A percentile compares a stretch with the other conserved stretches of the same genome.
Evolutionary conservation across 1,140 invertebrate species (phyloP).

Genomic region (Hycleus cichorii): DNA sequence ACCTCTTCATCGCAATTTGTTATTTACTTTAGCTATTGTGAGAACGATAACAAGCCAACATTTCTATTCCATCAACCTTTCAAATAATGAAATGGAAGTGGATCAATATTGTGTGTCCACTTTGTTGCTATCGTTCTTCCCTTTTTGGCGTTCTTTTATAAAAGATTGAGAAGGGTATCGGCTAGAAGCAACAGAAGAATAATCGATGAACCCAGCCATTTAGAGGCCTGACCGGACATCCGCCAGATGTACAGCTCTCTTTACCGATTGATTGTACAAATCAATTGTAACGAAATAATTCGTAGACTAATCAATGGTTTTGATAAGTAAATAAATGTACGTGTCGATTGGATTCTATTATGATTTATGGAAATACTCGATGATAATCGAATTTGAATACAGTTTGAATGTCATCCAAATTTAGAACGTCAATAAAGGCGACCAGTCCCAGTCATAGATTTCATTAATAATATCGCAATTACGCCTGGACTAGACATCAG

Average conservation of each 20-base stretch:
- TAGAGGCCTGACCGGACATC: conserved; percentile 17
- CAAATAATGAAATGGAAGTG: no score
- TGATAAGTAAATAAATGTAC: no score
- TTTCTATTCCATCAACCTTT: no score
- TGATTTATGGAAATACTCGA: no score
- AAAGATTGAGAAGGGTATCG: conserved; percentile 8
- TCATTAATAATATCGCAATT: no score
- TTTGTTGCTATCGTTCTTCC: no score
- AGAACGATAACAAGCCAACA: conserved; percentile 7
- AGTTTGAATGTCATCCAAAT: no score
- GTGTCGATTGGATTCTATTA: not conserved
- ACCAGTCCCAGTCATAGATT: no score
- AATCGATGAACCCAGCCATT: conserved; percentile 20
- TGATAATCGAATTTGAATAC: no score
- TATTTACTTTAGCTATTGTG: not conserved
- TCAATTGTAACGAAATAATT: not conserved
- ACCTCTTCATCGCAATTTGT: not conserved
- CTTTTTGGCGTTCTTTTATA: not conserved
- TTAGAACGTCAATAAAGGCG: no score
- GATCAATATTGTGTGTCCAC: no score
- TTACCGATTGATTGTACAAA: not conserved
- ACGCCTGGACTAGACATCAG: no score
- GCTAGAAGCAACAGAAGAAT: conserved; percentile 8
- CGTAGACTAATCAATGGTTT: conserved; percentile 15
- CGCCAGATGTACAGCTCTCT: conserved; percentile 22